phyloP scores from a whole-genome alignment of 2,113 vertebrate genomes.

The Microcebus murinus region DNA sequence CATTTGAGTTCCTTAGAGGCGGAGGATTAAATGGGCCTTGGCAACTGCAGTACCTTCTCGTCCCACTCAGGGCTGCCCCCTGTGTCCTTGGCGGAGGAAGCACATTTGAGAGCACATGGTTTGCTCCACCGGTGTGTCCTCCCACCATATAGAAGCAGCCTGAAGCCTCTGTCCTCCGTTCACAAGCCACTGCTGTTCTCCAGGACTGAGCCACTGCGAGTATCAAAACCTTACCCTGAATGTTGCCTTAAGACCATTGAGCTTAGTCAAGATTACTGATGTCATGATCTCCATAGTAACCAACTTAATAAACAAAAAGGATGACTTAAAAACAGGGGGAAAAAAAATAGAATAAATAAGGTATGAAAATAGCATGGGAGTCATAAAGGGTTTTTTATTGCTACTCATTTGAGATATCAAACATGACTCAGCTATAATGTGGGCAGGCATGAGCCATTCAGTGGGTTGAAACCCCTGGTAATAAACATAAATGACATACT shows the following conservation, averaged over 20 bases:
- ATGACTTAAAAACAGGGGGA: conserved; percentile 1
- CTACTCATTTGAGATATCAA: conserved; percentile 11
- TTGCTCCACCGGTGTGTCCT: background rate
- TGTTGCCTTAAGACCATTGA: conserved; percentile 19
- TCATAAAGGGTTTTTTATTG: conserved; percentile 63
- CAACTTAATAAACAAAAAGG: conserved; percentile 33
- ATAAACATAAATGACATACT: background rate
- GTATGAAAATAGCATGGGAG: background rate
- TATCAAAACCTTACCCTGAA: background rate
- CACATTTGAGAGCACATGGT: background rate
- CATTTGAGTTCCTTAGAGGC: background rate
- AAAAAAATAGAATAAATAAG: background rate
- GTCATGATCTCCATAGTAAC: conserved; percentile 42
- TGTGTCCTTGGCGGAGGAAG: background rate
- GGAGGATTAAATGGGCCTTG: background rate
- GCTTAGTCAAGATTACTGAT: background rate
- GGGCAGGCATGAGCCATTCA: background rate
- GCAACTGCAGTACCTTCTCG: background rate
- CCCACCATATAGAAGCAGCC: background rate
- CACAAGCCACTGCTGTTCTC: background rate
- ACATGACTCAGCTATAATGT: background rate
- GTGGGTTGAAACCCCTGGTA: background rate
- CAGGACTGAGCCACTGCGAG: background rate
- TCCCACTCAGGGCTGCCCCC: background rate
- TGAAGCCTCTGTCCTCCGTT: too few species aligned